Evolutionary conservation across 1,140 invertebrate genomes (phyloP).

Genomic region (Listronotus bonariensis): DNA sequence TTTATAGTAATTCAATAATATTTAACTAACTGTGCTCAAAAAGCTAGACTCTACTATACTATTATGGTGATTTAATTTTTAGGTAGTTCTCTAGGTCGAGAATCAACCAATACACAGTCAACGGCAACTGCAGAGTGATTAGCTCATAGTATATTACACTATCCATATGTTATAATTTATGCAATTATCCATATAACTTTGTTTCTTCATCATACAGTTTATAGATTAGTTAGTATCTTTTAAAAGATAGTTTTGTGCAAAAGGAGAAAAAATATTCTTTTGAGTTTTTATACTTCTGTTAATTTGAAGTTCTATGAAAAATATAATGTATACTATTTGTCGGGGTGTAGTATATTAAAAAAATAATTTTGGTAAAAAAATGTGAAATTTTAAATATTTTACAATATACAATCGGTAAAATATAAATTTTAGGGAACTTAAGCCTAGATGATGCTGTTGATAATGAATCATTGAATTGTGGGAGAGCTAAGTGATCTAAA

Average conservation of each 20-base stretch:
- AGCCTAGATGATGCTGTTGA: too few relatives aligned
- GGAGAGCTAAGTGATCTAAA: too few relatives aligned
- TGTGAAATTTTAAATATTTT: too few relatives aligned
- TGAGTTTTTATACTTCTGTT: not conserved
- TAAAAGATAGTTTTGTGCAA: not conserved
- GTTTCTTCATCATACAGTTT: conserved; percentile 48
- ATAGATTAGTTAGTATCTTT: conserved; percentile 34
- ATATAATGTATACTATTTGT: too few relatives aligned
- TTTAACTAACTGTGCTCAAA: too few relatives aligned
- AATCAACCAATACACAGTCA: conserved; percentile 49
- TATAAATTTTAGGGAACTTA: too few relatives aligned
- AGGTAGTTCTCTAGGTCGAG: conserved; percentile 55
- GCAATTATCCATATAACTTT: conserved; percentile 51
- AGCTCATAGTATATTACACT: conserved; percentile 44
- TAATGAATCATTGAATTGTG: too few relatives aligned
- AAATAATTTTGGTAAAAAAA: too few relatives aligned
- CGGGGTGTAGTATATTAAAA: too few relatives aligned
- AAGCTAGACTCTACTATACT: not conserved
- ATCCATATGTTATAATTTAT: conserved; percentile 50
- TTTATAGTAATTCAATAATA: too few relatives aligned
- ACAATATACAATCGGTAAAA: too few relatives aligned
- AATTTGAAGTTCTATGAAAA: too few relatives aligned
- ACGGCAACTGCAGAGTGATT: conserved; percentile 51
- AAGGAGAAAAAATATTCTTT: not conserved
- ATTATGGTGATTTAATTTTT: not conserved